These are phyloP conservation scores for Rhyacophila evoluta DNA, from an alignment of 2,888 invertebrate genomes.

Conservation along the genomic window DNA sequence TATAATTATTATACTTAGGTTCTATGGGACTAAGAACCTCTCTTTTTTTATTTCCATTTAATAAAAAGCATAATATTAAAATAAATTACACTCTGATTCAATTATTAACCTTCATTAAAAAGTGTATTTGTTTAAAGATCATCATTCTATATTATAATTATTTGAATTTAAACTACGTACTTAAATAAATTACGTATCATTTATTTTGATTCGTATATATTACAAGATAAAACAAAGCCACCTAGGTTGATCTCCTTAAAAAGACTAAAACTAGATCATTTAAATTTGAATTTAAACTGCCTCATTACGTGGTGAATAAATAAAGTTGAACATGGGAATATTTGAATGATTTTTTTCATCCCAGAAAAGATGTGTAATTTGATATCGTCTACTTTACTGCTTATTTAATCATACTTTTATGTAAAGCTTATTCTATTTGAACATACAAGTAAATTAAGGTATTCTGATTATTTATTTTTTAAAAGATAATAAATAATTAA, in stretches of 20 bases:
- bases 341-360: neutral
- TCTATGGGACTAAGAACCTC: neutral
- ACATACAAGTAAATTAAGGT: no score
- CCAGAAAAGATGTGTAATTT: neutral
- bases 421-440: no score
- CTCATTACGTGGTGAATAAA: conserved; percentile 23
- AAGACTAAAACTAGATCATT: neutral
- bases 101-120: conserved; percentile 31
- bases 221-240: conserved; percentile 34
- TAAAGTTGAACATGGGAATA: neutral
- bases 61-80: neutral
- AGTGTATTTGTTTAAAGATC: conserved; percentile 36
- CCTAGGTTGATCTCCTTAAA: conserved; percentile 27
- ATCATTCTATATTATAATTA: conserved; percentile 20
- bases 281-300: conserved; percentile 26
- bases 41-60: no score
- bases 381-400: neutral
- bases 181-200: conserved; percentile 22
- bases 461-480: no score
- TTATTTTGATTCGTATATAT: conserved; percentile 39
- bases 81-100: neutral
- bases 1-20: neutral
- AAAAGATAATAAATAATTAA: no score
- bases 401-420: no score
- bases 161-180: conserved; percentile 16